A percentile compares a stretch with the other conserved stretches of the same genome.
Conservation (phyloP, 2,888 invertebrate genomes). For the Melangyna quadrimaculata region DNA sequence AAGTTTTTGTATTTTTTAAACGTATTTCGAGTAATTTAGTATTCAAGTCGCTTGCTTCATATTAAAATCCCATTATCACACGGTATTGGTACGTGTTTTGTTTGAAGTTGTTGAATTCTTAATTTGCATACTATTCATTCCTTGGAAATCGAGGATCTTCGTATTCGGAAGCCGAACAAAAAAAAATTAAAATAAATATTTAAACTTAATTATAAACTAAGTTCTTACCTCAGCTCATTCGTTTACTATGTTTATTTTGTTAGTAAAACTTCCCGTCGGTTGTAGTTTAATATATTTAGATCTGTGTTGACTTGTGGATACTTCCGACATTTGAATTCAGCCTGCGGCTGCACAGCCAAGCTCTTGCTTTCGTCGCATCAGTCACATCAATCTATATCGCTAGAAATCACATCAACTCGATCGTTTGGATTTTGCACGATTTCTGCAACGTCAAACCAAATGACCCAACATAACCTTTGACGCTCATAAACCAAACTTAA, state of each 20-base stretch:
- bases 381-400: slow-evolving; percentile 46
- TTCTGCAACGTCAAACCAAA: slow-evolving; percentile 7
- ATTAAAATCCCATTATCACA: slow-evolving; percentile 64
- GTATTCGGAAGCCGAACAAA: slow-evolving; percentile 32
- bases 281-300: background rate
- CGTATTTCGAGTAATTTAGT: slow-evolving; percentile 10
- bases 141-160: background rate
- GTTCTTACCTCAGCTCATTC: slow-evolving; percentile 46
- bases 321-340: slow-evolving; percentile 40
- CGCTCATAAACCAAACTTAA: slow-evolving; percentile 57
- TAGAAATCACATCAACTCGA: slow-evolving; percentile 30
- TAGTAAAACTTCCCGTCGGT: background rate
- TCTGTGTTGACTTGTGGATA: slow-evolving; percentile 31
- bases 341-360: background rate
- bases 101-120: slow-evolving; percentile 20
- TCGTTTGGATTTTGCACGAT: slow-evolving; percentile 58
- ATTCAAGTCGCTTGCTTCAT: slow-evolving; percentile 38
- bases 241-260: background rate
- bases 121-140: slow-evolving; percentile 15
- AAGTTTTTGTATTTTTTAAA: background rate
- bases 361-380: slow-evolving; percentile 22
- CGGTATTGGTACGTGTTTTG: slow-evolving; percentile 47
- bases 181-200: slow-evolving; percentile 12
- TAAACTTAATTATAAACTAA: too few species aligned
- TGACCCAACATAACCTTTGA: slow-evolving; percentile 59